Conservation (phyloP, 2,888 invertebrate species). For the Erannis defoliaria region DNA sequence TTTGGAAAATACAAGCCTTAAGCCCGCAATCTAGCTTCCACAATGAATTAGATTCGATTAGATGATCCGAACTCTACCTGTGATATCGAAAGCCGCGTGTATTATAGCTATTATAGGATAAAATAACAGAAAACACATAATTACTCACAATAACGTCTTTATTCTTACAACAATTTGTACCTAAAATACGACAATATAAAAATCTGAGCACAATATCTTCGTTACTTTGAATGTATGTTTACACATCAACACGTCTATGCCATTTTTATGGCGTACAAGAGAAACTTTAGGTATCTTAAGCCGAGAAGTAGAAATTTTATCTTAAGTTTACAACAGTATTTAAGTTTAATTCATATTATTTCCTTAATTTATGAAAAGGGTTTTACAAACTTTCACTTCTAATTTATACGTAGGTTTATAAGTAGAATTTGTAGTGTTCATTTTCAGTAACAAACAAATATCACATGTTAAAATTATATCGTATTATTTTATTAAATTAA, state of each 20-base stretch:
- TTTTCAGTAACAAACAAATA: no score
- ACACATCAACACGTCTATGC: neutral
- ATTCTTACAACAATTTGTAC: conserved; percentile 55
- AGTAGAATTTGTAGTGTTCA: no score
- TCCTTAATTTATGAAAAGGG: neutral
- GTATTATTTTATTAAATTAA: no score
- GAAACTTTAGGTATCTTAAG: conserved; percentile 48
- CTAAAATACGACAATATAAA: conserved; percentile 46
- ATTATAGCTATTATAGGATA: no score
- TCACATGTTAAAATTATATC: no score
- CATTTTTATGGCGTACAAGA: conserved; percentile 56
- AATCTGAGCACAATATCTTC: conserved; percentile 39
- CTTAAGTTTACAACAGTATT: neutral
- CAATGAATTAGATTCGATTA: no score
- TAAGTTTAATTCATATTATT: neutral
- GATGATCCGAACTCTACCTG: no score
- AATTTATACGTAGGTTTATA: no score
- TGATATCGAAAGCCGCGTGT: no score
- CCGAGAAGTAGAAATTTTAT: conserved; percentile 3
- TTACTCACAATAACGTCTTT: conserved; percentile 20
- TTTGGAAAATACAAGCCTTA: no score
- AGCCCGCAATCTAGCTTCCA: no score
- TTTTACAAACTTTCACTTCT: neutral
- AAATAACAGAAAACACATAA: neutral
- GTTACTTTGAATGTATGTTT: conserved; percentile 1